Base-by-base conservation (phyloP, 2,888 invertebrate species). In the Hirudinaria manillensis region DNA sequence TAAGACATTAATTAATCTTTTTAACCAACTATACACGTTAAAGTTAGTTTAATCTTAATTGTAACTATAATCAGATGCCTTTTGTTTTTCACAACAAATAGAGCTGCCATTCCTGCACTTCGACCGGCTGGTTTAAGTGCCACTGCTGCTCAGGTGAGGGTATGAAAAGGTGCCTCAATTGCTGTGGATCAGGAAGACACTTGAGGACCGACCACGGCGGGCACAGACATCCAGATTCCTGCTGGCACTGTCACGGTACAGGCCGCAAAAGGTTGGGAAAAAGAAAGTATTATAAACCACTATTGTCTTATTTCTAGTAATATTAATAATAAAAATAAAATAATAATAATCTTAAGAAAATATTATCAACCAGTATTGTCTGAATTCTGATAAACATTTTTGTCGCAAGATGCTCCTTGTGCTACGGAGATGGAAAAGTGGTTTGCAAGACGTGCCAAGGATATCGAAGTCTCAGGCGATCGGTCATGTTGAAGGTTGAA, bases 391-490 rank as follows among this genome's bases (percentile, higher is more conserved):
- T 7, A 45, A 45, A 10, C 45, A 45, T 45, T 45, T 7, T 61
- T 61, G 32, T 45, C 24, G 24, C 24, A 66, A 84, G 83, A 73
- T 84, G 84, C 77, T 76, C 75, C 36, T 77, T 78, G 7, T 84
- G 84, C 77, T 78, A 80, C 75, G 83, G 83, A 3, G 80, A 80
- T 77, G 84, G 84, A 4, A 80, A 81, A 75, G 78, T 82, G n/a
- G 80, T 80, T 13, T 84, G 84, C 78, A 61, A 76, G 16, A 80
- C 81, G 4, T 84, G 84, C 79, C 76, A 80, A 68, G 83, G 83
- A 13, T 80, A 79, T 75, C 78, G 82, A 34, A 80, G 80, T 51
- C 79, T 84, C 19, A 83, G 83, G 70, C 83, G 81, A 75, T 84
- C 77, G 80, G 83, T 84, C 72, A 80, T 82, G 76, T 79, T 84